Conservation (phyloP, 1,140 invertebrate species). For the Drosophila virilis region DNA sequence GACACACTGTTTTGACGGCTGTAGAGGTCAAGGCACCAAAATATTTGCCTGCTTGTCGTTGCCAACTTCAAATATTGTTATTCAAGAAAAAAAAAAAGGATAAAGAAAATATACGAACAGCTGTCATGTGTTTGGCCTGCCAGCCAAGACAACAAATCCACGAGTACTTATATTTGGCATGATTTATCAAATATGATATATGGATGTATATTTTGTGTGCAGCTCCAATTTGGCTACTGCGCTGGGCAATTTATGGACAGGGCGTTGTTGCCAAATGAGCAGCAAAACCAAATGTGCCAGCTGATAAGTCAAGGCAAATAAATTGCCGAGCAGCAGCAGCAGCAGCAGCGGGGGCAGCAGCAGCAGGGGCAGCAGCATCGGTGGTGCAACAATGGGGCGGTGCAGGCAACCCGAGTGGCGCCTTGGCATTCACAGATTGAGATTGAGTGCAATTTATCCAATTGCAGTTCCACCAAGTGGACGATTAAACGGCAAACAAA, state of each 20-base stretch:
- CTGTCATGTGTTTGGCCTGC: not conserved
- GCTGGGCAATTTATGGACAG: conserved; percentile 60
- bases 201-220: conserved; percentile 16
- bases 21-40: conserved; percentile 12
- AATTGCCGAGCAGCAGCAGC: conserved; percentile 36
- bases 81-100: not conserved
- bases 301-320: conserved; percentile 68
- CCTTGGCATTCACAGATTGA: conserved; percentile 49
- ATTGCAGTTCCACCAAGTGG: conserved; percentile 53
- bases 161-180: conserved; percentile 1
- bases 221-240: conserved; percentile 63
- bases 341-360: not conserved
- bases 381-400: conserved; percentile 24
- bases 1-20: not conserved
- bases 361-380: not conserved
- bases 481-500: conserved; percentile 70
- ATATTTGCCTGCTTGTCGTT: not conserved
- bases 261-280: conserved; percentile 64
- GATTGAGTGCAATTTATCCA: conserved; percentile 70
- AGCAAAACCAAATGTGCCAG: conserved; percentile 56
- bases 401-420: conserved; percentile 16
- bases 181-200: conserved; percentile 26
- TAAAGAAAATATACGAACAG: not conserved
- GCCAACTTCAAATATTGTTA: conserved; percentile 1
- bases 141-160: conserved; percentile 1